A percentile compares a stretch with the other conserved stretches of the same genome.
Evolutionary conservation across 2,888 invertebrate genomes (phyloP).

Genomic region (Athalia circularis): DNA sequence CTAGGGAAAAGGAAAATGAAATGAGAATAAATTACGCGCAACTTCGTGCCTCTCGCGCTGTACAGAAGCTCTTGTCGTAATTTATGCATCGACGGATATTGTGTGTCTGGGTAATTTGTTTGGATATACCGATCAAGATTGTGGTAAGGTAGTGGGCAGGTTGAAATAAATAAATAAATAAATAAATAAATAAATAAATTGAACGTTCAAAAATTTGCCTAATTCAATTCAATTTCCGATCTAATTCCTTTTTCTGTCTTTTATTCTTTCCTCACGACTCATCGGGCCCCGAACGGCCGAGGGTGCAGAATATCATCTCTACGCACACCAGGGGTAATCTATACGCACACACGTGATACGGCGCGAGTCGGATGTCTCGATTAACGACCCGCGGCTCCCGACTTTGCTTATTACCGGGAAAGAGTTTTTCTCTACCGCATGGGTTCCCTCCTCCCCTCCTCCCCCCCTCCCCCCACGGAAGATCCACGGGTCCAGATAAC

Average conservation of each 20-base stretch:
- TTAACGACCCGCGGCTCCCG: slow-evolving; percentile 55
- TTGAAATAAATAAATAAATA: not conserved
- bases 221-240: not conserved
- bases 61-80: not conserved
- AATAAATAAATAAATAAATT: slow-evolving; percentile 1
- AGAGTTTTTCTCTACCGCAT: slow-evolving; percentile 62
- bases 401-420: slow-evolving; percentile 61
- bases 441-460: slow-evolving; percentile 6
- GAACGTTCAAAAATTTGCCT: not conserved
- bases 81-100: slow-evolving; percentile 20
- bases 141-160: not conserved
- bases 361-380: slow-evolving; percentile 21
- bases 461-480: slow-evolving; percentile 48
- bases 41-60: slow-evolving; percentile 7
- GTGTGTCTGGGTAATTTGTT: slow-evolving; percentile 6
- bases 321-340: too few species aligned
- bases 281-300: not conserved
- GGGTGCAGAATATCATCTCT: too few species aligned
- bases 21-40: not conserved
- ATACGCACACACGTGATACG: not conserved
- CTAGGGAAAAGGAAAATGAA: too few species aligned
- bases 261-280: not conserved
- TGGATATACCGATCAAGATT: slow-evolving; percentile 4
- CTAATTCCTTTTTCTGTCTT: not conserved
- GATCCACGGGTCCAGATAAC: slow-evolving; percentile 64